phyloP scores from a whole-genome alignment of 2,888 invertebrate species.

The Ochropleura plecta region DNA sequence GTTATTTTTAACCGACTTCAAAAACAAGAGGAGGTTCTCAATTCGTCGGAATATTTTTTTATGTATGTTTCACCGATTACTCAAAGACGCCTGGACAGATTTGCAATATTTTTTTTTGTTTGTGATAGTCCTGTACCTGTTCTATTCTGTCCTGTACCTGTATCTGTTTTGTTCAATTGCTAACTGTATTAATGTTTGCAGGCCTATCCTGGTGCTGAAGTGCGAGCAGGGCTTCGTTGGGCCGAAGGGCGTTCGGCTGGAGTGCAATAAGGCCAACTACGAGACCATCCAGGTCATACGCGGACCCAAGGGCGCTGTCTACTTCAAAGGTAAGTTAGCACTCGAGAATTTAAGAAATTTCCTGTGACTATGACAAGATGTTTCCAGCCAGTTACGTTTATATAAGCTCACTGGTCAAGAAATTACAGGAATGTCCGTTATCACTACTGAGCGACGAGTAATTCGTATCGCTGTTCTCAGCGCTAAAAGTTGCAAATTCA shows the following conservation, averaged over 20 bases:
- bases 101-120: too few species aligned
- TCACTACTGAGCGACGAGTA: not conserved
- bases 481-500: not conserved
- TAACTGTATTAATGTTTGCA: slow-evolving; percentile 72
- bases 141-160: too few species aligned
- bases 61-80: too few species aligned
- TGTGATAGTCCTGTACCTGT: too few species aligned
- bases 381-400: not conserved
- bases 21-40: too few species aligned
- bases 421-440: not conserved
- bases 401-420: too few species aligned
- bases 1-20: too few species aligned
- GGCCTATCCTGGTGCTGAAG: slow-evolving; percentile 97
- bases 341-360: not conserved
- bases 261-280: slow-evolving; percentile 98
- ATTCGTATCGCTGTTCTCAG: not conserved
- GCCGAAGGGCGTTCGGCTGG: slow-evolving; percentile 96
- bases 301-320: slow-evolving; percentile 96
- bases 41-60: too few species aligned
- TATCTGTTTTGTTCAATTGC: not conserved
- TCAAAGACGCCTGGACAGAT: too few species aligned
- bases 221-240: slow-evolving; percentile 99
- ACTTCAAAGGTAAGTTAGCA: slow-evolving; percentile 94
- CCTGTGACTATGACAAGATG: not conserved
- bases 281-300: slow-evolving; percentile 98